These are phyloP conservation scores for Diacarnus erythraeanus DNA, from an alignment of 37 sponge, comb jelly and placozoan genomes.

Conservation along the genomic window DNA sequence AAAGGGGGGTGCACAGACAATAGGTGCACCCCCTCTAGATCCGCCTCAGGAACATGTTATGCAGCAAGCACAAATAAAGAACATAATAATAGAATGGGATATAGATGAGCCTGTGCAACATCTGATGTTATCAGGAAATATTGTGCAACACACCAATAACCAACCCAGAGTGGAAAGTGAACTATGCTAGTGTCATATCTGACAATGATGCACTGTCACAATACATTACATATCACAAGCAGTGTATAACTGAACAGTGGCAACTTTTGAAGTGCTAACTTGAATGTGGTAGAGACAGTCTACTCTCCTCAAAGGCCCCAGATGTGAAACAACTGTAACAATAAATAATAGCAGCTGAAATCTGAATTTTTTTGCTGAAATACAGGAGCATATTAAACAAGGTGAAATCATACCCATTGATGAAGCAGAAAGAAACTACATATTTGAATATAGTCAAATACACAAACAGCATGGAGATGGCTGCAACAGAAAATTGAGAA, in stretches of 20 bases:
- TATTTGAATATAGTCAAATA: background rate
- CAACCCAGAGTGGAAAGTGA: background rate
- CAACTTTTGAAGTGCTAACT: background rate
- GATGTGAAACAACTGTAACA: background rate
- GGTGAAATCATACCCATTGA: too few relatives aligned
- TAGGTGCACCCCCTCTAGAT: too few relatives aligned
- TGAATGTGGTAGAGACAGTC: background rate
- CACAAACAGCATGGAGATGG: background rate
- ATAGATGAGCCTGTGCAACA: conserved; percentile 4
- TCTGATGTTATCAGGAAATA: background rate
- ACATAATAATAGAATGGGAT: background rate
- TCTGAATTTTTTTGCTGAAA: background rate
- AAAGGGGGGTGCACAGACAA: too few relatives aligned
- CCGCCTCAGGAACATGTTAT: background rate
- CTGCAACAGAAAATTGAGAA: conserved; percentile 1
- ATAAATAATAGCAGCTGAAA: background rate
- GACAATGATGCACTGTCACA: conserved; percentile 4
- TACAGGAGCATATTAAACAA: background rate
- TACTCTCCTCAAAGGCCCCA: conserved; percentile 4
- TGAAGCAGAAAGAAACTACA: background rate
- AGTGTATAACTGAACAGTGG: too few relatives aligned
- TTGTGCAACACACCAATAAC: background rate
- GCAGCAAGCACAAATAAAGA: background rate
- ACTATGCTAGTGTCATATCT: background rate
- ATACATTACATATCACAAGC: background rate